Evolutionary conservation across 1,140 invertebrate genomes (phyloP), one percentile per base, ranked within the genome.

Genomic region (Hylaeus volcanicus): DNA sequence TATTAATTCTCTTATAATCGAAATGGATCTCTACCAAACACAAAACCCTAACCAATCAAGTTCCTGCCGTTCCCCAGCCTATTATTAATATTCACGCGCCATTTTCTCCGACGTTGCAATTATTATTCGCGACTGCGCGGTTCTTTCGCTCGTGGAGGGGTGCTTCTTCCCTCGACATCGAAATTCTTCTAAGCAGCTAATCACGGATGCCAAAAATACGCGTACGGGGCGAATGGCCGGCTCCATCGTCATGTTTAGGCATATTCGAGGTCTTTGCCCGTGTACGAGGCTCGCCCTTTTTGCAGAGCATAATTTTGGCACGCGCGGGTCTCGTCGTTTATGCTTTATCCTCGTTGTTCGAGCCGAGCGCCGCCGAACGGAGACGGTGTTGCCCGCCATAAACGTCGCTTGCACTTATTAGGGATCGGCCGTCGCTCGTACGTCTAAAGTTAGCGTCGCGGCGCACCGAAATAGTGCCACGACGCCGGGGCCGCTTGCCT

Each of bases 401-500:
- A 93, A 90, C 87, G 87, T 86, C 81, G 89, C 91, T 93, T 93
- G 93, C 91, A 92, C 93, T 92, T 93, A 93, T 93, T 87, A 93
- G 91, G 93, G 93, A 93, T 91, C 90, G 92, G 89, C 89, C 88
- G 89, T 88, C 86, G 81, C 81, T 84, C 89, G 88, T 88, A 84
- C 85, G 88, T 83, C 92, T 93, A 93, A 93, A 92, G 89, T 93
- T 93, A 93, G 91, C 89, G 81, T 51, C 81, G 76, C 86, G 89
- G 76, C 75, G 75, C 79, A 89, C 86, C 78, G 85, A 93, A 93
- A 93, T 93, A 93, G 90, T 86, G 84, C 65, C 88, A 82, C 89
- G 88, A 88, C 86, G 87, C 88, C 79, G 85, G 79, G 82, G 81
- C 89, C 76, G 84, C 85, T 76, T 74, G 71, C 87, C 85, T 89